phyloP scores from a whole-genome alignment of 2,888 invertebrate genomes.

The Germaria angustata region DNA sequence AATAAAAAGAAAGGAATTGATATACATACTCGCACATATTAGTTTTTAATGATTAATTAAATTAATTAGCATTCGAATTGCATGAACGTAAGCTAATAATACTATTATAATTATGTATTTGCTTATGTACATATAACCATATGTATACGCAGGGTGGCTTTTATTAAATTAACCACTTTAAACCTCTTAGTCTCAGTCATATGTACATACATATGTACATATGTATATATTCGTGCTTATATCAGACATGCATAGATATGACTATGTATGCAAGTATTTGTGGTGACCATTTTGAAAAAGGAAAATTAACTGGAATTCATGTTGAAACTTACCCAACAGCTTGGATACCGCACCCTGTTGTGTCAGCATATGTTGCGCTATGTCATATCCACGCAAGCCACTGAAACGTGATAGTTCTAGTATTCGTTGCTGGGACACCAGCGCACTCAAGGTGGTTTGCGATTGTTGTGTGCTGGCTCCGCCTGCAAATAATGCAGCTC shows the following conservation, averaged over 20 bases:
- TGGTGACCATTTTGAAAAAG: constrained; percentile 3
- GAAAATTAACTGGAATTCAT: background rate
- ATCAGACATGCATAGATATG: background rate
- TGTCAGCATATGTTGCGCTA: constrained; percentile 79
- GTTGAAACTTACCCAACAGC: constrained; percentile 76
- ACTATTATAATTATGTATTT: too few relatives aligned
- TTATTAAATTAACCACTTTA: too few relatives aligned
- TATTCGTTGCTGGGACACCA: constrained; percentile 83
- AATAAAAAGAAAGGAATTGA: too few relatives aligned
- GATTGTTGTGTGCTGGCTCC: constrained; percentile 78
- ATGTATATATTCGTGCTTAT: background rate
- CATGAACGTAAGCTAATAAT: too few relatives aligned
- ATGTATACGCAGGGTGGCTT: too few relatives aligned
- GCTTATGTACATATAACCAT: too few relatives aligned
- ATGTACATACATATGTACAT: background rate
- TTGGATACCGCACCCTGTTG: constrained; percentile 79
- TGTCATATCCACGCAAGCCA: constrained; percentile 78
- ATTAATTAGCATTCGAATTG: too few relatives aligned
- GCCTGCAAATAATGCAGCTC: constrained; percentile 72
- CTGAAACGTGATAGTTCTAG: constrained; percentile 78
- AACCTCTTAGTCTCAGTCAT: too few relatives aligned
- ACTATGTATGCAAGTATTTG: background rate
- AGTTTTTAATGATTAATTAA: too few relatives aligned
- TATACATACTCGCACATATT: too few relatives aligned
- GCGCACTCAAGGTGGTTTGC: constrained; percentile 85